Evolutionary conservation across 2,797 vertebrate species (phyloP).

Genomic region (Natrix natrix): DNA sequence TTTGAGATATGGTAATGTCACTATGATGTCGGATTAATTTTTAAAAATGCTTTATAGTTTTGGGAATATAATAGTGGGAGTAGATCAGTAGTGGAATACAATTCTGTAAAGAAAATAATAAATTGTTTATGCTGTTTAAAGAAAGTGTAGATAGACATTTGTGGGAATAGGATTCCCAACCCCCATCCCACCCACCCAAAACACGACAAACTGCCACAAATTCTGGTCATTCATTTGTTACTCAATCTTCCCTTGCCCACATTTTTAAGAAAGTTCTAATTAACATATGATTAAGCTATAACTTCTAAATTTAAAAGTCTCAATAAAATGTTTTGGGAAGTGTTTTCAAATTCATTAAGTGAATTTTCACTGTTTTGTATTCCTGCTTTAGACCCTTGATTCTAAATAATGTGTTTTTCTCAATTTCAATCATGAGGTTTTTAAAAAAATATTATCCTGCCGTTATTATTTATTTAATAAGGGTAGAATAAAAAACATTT

Average conservation of each 20-base stretch:
- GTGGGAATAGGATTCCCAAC: background rate
- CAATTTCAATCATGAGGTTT: background rate
- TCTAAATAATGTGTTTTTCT: constrained; percentile 5
- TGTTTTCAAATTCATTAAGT: background rate
- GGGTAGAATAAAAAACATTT: background rate
- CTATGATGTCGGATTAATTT: background rate
- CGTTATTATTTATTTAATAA: background rate
- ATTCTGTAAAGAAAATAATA: constrained; percentile 5
- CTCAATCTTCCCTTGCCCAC: background rate
- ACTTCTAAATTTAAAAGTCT: background rate
- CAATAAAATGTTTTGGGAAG: background rate
- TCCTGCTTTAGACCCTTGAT: background rate
- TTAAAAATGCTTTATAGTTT: background rate
- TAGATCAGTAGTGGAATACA: background rate
- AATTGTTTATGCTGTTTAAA: constrained; percentile 1
- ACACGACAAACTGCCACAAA: background rate
- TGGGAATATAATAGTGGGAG: background rate
- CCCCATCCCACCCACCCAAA: too few relatives aligned
- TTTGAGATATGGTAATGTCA: constrained; percentile 17
- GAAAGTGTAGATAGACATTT: background rate
- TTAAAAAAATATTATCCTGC: background rate
- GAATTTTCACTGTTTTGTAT: background rate
- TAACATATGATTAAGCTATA: background rate
- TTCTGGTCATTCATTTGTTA: background rate
- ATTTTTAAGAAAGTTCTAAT: background rate